These are phyloP conservation scores for Cephus pygmeus DNA, from an alignment of 2,888 invertebrate genomes.

Conservation along the genomic window DNA sequence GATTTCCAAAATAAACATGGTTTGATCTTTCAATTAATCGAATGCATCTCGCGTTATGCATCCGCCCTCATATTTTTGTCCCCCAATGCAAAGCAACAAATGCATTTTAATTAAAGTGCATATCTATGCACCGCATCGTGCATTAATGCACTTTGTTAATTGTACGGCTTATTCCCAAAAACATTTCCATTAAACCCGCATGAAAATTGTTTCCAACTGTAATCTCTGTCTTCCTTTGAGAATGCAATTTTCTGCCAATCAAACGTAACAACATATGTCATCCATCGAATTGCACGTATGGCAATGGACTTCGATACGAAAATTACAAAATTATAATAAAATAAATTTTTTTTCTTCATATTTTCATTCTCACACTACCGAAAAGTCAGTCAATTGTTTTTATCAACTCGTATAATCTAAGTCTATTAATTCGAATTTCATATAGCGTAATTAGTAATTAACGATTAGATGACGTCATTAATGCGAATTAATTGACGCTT, in stretches of 20 bases:
- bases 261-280: neutral
- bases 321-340: neutral
- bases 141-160: neutral
- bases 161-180: neutral
- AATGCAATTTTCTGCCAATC: neutral
- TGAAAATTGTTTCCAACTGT: neutral
- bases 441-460: neutral
- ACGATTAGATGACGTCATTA: too few species aligned
- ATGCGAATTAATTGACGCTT: too few species aligned
- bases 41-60: neutral
- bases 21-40: neutral
- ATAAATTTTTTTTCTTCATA: neutral
- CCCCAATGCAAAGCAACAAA: too few species aligned
- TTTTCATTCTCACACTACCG: neutral
- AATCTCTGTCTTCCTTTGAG: neutral
- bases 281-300: neutral
- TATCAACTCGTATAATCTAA: neutral
- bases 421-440: neutral
- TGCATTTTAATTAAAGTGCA: too few species aligned
- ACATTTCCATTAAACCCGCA: neutral
- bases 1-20: neutral
- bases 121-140: too few species aligned
- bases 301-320: neutral
- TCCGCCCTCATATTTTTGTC: neutral
- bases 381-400: neutral